Evolutionary conservation across 2,888 invertebrate species (phyloP).

Genomic region (Sphecodes monilicornis): DNA sequence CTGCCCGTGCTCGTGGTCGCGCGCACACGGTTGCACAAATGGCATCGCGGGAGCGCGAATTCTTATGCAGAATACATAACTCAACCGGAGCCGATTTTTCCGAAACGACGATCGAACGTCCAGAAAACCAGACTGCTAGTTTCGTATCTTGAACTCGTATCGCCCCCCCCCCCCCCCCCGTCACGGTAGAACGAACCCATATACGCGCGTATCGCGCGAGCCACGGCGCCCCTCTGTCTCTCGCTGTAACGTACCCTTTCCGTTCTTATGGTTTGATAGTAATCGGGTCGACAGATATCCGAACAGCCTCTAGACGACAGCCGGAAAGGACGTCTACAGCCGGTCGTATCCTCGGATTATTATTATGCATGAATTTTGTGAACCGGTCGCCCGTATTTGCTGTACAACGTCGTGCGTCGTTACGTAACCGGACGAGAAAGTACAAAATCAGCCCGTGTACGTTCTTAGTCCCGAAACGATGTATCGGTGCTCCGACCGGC

Average conservation of each 20-base stretch:
- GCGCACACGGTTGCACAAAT: constrained; percentile 16
- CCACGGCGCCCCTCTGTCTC: constrained; percentile 55
- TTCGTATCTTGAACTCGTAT: constrained; percentile 62
- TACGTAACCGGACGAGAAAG: constrained; percentile 51
- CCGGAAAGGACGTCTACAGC: constrained; percentile 71
- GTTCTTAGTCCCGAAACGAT: constrained; percentile 29
- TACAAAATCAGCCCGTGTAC: constrained; percentile 16
- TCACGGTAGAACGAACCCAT: constrained; percentile 65
- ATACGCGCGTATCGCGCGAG: constrained; percentile 58
- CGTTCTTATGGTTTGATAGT: constrained; percentile 59
- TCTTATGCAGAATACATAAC: constrained; percentile 21
- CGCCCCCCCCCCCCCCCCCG: too few species aligned
- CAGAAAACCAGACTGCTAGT: constrained; percentile 46
- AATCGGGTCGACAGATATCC: constrained; percentile 62
- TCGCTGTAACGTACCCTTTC: constrained; percentile 47
- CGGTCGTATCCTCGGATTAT: constrained; percentile 51
- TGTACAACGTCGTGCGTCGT: constrained; percentile 14
- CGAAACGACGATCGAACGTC: constrained; percentile 17
- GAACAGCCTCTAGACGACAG: constrained; percentile 69
- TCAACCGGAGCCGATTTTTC: constrained; percentile 20
- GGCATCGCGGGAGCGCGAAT: constrained; percentile 18
- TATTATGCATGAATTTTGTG: constrained; percentile 60
- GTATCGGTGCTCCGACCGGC: neutral
- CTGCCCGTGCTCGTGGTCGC: neutral
- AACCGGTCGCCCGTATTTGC: constrained; percentile 45